phyloP scores from a whole-genome alignment of 2,888 invertebrate genomes.

The Cepaea hortensis region DNA sequence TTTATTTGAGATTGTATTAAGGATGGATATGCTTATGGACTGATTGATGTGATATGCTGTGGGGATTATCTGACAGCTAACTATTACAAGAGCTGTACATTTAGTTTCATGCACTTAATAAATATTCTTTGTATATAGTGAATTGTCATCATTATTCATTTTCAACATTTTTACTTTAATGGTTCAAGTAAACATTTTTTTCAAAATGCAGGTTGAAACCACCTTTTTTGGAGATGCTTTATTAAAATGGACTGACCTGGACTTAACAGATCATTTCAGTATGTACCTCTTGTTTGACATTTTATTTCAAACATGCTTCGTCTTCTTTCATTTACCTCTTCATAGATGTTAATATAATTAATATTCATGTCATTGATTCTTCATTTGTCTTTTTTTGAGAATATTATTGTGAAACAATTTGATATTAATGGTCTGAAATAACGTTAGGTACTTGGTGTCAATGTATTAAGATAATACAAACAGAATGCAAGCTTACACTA shows the following conservation, averaged over 20 bases:
- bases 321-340: neutral
- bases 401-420: no score
- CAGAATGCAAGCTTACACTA: no score
- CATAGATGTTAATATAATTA: no score
- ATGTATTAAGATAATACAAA: no score
- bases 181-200: neutral
- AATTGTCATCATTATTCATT: neutral
- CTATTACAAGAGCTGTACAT: neutral
- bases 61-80: no score
- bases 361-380: no score
- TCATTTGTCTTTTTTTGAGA: no score
- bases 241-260: conserved; percentile 92
- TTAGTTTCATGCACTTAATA: neutral
- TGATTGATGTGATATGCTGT: no score
- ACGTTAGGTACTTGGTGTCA: no score
- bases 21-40: no score
- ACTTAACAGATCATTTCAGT: conserved; percentile 88
- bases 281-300: conserved; percentile 48
- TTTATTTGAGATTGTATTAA: no score
- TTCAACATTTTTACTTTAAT: conserved; percentile 25
- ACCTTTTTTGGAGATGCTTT: conserved; percentile 89
- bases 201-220: conserved; percentile 78
- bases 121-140: neutral
- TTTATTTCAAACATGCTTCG: neutral
- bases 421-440: no score